Base-by-base conservation (phyloP, 2,888 invertebrate species). In the Drosophila emarginata region DNA sequence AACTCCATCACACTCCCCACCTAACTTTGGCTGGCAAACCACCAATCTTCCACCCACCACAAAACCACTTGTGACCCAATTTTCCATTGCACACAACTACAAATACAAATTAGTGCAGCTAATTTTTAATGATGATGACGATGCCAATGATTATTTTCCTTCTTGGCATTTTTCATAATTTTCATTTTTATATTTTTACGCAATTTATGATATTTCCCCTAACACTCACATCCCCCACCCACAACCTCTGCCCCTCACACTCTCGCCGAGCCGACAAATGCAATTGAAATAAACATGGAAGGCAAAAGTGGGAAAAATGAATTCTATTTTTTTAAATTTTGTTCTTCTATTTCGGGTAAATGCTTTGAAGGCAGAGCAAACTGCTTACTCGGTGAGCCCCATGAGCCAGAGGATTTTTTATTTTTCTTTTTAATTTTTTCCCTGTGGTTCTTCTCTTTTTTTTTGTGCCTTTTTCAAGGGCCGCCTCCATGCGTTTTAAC, bases 81-180 rank as follows among this genome's bases (percentile, higher is more conserved):
- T 84, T 84, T 74, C 45, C 45, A 45, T 45, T 45, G 45, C 45
- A 45, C 45, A 45, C 18, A 45, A 45, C 45, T 11, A 45, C 45
- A 45, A 45, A 70, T 69, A 76, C 71, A 79, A 84, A 88, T 84
- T 88, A 88, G 87, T 84, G 77, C 77, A 77, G 87, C 88, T 88
- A 88, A 84, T 88, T 88, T 88, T 79, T 86, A 88, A 86, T 84
- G 83, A 86, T 82, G 80, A 77, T 72, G 45, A 86, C 86, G 83
- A 45, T 45, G 9, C 9, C 12, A 12, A 86, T 82, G 80, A 75
- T 58, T 80, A 79, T 76, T 67, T 68, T 83, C 78, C 83, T 86
- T 87, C 78, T 79, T 68, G 72, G 78, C 74, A 72, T 88, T 86
- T 86, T 86, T 86, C 79, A 86, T 88, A 86, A 88, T 88, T 86